Conservation (phyloP, 2,797 vertebrate genomes). For the Tolypeutes matacus region DNA sequence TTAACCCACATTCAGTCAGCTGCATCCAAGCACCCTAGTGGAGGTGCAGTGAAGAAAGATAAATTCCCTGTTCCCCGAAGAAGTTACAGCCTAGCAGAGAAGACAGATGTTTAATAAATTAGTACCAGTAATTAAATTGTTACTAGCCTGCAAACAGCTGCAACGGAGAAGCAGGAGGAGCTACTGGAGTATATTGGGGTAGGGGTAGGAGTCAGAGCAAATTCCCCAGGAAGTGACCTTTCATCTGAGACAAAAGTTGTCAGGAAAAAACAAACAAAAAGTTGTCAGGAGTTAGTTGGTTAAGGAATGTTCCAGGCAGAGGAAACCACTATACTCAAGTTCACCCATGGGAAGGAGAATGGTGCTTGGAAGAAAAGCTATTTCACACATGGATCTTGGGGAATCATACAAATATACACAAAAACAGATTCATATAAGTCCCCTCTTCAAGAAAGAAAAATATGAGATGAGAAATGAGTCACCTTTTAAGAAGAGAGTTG, state of each 20-base stretch:
- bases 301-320: background rate
- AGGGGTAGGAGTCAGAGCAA: background rate
- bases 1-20: background rate
- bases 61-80: background rate
- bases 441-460: constrained; percentile 7
- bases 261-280: background rate
- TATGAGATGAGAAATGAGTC: constrained; percentile 26
- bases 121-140: background rate
- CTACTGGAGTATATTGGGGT: background rate
- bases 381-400: background rate
- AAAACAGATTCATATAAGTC: background rate
- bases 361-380: background rate
- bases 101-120: constrained; percentile 7
- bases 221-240: background rate
- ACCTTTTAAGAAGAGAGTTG: constrained; percentile 23
- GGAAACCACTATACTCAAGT: background rate
- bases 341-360: background rate
- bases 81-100: background rate
- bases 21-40: background rate
- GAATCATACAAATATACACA: background rate
- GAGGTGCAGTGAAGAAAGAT: background rate
- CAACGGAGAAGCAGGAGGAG: background rate
- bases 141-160: background rate
- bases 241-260: background rate
- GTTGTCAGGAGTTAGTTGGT: background rate